phyloP scores from a whole-genome alignment of 2,888 invertebrate species.

The Volucella bombylans region DNA sequence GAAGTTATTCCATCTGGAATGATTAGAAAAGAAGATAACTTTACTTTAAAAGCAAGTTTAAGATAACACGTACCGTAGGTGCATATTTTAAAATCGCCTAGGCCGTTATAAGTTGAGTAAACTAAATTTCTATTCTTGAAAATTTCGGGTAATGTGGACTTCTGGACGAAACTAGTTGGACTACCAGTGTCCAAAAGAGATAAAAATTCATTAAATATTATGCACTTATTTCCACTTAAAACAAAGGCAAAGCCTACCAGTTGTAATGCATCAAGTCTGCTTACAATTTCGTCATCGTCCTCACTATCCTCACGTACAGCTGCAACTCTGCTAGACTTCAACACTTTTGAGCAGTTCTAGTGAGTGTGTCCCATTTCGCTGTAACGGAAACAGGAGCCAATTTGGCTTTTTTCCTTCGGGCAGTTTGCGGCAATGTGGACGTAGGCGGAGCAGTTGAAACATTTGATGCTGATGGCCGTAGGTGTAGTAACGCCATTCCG shows the following conservation, averaged over 20 bases:
- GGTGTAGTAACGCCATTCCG: no score
- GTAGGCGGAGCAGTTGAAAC: no score
- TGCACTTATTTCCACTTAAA: conserved; percentile 10
- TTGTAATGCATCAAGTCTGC: no score
- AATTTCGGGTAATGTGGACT: conserved; percentile 30
- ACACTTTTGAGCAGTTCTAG: no score
- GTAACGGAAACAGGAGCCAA: no score
- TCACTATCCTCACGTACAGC: background rate
- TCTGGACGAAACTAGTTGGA: conserved; percentile 18
- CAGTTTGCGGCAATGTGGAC: no score
- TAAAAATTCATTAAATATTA: conserved; percentile 1
- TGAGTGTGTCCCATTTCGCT: no score
- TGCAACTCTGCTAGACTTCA: no score
- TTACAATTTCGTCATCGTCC: background rate
- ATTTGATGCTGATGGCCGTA: no score
- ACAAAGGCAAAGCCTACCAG: no score
- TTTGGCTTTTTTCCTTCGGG: no score
- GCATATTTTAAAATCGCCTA: background rate
- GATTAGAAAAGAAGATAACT: background rate
- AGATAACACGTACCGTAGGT: conserved; percentile 25
- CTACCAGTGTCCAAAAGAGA: conserved; percentile 61
- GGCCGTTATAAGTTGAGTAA: conserved; percentile 12
- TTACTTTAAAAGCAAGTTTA: background rate
- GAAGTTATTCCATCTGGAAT: no score
- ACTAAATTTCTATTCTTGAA: background rate